These are phyloP conservation scores for Tricholaema leucomelas DNA, from an alignment of 2,113 vertebrate genomes.

Conservation along the genomic window DNA sequence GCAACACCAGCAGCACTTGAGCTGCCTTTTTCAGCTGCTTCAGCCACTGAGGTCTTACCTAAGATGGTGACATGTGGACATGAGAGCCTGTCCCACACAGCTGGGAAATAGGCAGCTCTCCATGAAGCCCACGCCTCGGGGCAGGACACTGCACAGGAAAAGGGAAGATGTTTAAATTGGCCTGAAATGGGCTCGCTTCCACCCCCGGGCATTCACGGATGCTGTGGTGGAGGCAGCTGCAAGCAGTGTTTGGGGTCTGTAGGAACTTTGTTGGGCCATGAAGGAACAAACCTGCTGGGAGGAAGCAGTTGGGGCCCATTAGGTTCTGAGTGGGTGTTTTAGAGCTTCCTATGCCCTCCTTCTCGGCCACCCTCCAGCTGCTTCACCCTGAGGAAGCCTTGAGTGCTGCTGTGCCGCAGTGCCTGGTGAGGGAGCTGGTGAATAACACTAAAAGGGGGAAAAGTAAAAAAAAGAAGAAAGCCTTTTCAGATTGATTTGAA, in stretches of 20 bases:
- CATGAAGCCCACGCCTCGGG: background rate
- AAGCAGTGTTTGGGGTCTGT: background rate
- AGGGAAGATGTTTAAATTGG: background rate
- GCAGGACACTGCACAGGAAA: background rate
- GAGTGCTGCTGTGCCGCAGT: rapidly evolving
- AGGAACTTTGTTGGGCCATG: background rate
- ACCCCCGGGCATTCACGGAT: background rate
- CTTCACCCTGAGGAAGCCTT: background rate
- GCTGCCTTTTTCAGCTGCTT: rapidly evolving
- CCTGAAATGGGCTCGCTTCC: background rate
- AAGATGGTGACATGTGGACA: background rate
- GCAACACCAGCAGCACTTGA: rapidly evolving
- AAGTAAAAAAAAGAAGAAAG: background rate
- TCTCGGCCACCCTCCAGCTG: rapidly evolving
- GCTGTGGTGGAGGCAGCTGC: background rate
- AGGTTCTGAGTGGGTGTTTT: background rate
- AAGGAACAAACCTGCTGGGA: background rate
- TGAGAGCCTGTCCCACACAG: rapidly evolving
- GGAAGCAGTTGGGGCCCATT: background rate
- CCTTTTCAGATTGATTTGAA: background rate
- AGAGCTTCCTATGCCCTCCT: background rate
- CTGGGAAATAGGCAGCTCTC: background rate
- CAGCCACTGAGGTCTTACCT: background rate
- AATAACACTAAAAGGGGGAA: background rate
- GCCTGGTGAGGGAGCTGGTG: background rate